These are phyloP conservation scores for Esperia sulphurella DNA, from an alignment of 2,888 invertebrate genomes.

Conservation along the genomic window DNA sequence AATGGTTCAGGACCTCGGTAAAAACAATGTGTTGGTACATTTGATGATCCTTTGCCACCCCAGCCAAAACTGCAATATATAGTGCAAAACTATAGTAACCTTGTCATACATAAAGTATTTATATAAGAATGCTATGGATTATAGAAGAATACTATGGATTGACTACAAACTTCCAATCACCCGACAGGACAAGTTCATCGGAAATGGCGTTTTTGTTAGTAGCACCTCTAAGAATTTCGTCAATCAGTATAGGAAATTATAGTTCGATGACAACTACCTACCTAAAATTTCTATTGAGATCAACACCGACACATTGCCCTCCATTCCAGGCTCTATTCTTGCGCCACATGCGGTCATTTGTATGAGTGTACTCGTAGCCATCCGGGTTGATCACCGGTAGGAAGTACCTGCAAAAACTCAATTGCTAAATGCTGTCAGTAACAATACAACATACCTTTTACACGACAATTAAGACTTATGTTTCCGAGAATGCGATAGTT, in stretches of 20 bases:
- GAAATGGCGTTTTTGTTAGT: too few relatives aligned
- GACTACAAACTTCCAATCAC: too few relatives aligned
- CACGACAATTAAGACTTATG: too few relatives aligned
- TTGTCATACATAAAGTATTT: too few relatives aligned
- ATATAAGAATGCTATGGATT: too few relatives aligned
- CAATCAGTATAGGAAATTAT: too few relatives aligned
- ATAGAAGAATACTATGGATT: too few relatives aligned
- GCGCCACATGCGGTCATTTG: slow-evolving; percentile 88
- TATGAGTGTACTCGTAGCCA: slow-evolving; percentile 92
- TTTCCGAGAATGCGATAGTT: too few relatives aligned
- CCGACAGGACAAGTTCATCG: too few relatives aligned
- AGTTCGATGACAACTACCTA: slow-evolving; percentile 15
- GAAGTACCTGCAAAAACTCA: slow-evolving; percentile 73
- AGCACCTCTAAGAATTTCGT: too few relatives aligned
- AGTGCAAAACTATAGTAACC: too few relatives aligned
- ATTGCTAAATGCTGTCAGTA: neutral
- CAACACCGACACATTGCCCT: slow-evolving; percentile 82
- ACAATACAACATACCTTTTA: too few relatives aligned
- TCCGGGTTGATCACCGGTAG: slow-evolving; percentile 89
- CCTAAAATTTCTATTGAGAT: slow-evolving; percentile 93
- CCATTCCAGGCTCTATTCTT: slow-evolving; percentile 82
- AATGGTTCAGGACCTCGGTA: slow-evolving; percentile 55
- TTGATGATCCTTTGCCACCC: slow-evolving; percentile 61
- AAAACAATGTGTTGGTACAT: slow-evolving; percentile 42
- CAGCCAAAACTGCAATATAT: slow-evolving; percentile 41